A percentile compares a stretch with the other conserved stretches of the same genome.
Evolutionary conservation across 2,888 invertebrate species (phyloP).

Genomic region (Hyposoter didymator): DNA sequence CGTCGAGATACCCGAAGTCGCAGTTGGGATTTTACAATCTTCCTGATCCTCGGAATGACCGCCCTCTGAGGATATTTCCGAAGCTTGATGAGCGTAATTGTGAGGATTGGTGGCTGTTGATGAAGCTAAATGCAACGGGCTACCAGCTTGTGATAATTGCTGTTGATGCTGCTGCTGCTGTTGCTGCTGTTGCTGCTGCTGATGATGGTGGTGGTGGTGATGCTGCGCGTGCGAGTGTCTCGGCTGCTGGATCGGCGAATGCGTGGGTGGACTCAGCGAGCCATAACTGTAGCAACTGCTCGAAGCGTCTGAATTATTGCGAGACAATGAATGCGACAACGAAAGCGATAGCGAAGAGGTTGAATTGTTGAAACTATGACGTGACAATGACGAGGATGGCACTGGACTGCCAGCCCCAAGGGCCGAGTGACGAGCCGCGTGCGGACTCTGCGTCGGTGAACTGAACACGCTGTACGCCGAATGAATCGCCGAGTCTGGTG

Average conservation of each 20-base stretch:
- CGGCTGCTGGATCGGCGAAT: slow-evolving; percentile 91
- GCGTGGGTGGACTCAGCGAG: slow-evolving; percentile 87
- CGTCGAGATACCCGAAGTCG: slow-evolving; percentile 91
- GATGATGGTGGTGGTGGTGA: slow-evolving; percentile 69
- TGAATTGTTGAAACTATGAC: slow-evolving; percentile 83
- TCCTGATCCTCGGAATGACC: slow-evolving; percentile 74
- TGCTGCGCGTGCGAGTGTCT: slow-evolving; percentile 83
- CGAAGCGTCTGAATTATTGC: slow-evolving; percentile 96
- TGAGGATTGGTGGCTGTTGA: slow-evolving; percentile 72
- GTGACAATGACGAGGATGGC: slow-evolving; percentile 82
- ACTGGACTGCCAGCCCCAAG: slow-evolving; percentile 83
- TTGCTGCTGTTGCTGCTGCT: slow-evolving; percentile 83
- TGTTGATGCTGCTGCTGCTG: slow-evolving; percentile 80
- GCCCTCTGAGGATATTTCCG: slow-evolving; percentile 76
- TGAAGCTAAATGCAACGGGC: slow-evolving; percentile 85
- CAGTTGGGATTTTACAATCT: slow-evolving; percentile 83
- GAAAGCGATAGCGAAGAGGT: slow-evolving; percentile 85
- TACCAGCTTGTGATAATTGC: slow-evolving; percentile 85
- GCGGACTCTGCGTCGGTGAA: slow-evolving; percentile 94
- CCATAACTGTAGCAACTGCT: slow-evolving; percentile 95
- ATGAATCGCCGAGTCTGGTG: slow-evolving; percentile 95
- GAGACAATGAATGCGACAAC: slow-evolving; percentile 92
- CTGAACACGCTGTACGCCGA: slow-evolving; percentile 93
- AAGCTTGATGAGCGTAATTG: slow-evolving; percentile 77
- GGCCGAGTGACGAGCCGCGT: slow-evolving; percentile 92